These are phyloP conservation scores for Xylocopa sonorina DNA, from an alignment of 1,140 invertebrate species.

Conservation along the genomic window DNA sequence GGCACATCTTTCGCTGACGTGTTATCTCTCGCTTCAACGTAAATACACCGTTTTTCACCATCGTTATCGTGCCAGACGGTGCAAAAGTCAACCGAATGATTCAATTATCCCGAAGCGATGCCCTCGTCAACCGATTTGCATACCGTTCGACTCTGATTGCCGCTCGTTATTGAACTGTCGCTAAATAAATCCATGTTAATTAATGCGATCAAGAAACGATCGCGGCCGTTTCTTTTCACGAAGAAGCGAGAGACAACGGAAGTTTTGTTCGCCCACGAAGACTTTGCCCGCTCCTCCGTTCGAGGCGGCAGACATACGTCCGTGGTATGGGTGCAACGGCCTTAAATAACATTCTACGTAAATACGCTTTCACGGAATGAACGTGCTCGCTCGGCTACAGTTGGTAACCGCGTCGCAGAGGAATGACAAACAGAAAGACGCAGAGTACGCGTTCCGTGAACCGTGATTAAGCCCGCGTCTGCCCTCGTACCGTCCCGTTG, in stretches of 20 bases:
- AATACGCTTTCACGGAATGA: slow-evolving; percentile 9
- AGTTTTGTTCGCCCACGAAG: neutral
- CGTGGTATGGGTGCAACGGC: neutral
- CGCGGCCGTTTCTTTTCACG: neutral
- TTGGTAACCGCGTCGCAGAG: too few relatives aligned
- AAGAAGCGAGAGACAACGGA: neutral
- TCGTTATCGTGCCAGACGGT: neutral
- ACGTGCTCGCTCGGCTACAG: neutral
- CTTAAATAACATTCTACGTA: slow-evolving; percentile 29
- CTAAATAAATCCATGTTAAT: neutral
- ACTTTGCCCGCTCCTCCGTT: neutral
- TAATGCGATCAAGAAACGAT: neutral
- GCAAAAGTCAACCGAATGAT: neutral
- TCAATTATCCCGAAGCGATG: neutral
- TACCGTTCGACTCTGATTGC: too few relatives aligned
- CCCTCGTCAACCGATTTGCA: too few relatives aligned
- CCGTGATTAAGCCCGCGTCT: too few relatives aligned
- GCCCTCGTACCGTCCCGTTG: too few relatives aligned
- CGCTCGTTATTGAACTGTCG: too few relatives aligned
- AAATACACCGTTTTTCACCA: neutral
- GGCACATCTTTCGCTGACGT: too few relatives aligned
- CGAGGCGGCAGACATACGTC: neutral
- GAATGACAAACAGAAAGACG: too few relatives aligned
- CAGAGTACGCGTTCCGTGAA: too few relatives aligned
- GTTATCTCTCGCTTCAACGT: neutral